phyloP scores from a whole-genome alignment of 1,140 invertebrate species.

The Euura saliciscinereae region DNA sequence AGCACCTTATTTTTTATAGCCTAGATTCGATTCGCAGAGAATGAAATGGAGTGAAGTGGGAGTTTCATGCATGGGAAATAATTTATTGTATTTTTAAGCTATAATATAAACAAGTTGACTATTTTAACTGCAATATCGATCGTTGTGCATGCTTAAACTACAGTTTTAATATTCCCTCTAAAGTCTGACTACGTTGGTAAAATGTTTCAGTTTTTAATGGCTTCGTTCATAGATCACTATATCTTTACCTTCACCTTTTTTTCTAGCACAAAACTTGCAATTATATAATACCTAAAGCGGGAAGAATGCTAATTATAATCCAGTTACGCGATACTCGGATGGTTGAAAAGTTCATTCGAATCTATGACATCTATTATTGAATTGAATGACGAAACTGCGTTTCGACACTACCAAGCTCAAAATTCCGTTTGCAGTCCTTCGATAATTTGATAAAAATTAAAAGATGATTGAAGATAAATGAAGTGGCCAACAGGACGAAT shows the following conservation, averaged over 20 bases:
- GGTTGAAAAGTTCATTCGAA: not conserved
- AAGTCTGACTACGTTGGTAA: not conserved
- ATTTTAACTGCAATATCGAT: not conserved
- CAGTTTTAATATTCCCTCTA: not conserved
- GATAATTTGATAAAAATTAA: not conserved
- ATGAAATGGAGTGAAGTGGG: not conserved
- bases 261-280: not conserved
- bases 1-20: not conserved
- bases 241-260: not conserved
- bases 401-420: too few relatives aligned
- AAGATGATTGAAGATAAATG: not conserved
- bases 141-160: conserved; percentile 2
- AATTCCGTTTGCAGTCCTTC: too few relatives aligned
- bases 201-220: not conserved
- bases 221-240: not conserved
- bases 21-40: not conserved
- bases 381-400: too few relatives aligned
- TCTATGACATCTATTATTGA: too few relatives aligned
- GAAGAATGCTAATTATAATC: not conserved
- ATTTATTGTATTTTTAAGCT: conserved; percentile 8
- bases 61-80: not conserved
- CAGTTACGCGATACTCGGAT: not conserved
- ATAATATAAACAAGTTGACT: not conserved
- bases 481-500: not conserved
- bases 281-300: too few relatives aligned